A percentile compares a stretch with the other conserved stretches of the same genome.
phyloP scores from a whole-genome alignment of 2,113 vertebrate species.

The Ophiodon elongatus region DNA sequence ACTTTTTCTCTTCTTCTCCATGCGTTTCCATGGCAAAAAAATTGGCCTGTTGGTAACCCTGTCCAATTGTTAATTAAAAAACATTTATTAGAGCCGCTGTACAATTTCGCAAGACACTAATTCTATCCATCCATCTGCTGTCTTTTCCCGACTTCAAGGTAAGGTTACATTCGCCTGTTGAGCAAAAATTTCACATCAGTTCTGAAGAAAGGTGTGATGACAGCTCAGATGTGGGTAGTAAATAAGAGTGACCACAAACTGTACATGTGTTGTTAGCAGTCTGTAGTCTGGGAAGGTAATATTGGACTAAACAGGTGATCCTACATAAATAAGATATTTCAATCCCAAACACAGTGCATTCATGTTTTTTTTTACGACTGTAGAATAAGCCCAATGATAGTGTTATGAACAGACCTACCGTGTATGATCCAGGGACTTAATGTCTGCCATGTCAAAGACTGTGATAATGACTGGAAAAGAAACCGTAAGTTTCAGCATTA shows the following conservation, averaged over 20 bases:
- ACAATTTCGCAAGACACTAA: neutral
- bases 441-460: constrained; percentile 83
- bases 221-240: neutral
- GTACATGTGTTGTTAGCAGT: neutral
- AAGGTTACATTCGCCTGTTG: neutral
- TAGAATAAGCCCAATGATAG: neutral
- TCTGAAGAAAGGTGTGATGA: neutral
- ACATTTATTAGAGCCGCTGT: neutral
- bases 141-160: neutral
- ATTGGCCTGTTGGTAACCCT: neutral
- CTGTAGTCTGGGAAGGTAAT: neutral
- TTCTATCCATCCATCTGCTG: neutral
- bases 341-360: neutral
- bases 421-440: constrained; percentile 88
- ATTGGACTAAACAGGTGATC: neutral
- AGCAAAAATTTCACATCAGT: neutral
- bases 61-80: neutral
- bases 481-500: neutral
- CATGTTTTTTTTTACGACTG: neutral
- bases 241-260: constrained; percentile 2
- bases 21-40: no score
- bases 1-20: no score
- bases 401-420: constrained; percentile 80
- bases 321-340: neutral
- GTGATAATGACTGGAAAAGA: constrained; percentile 78